Conservation (phyloP, 2,113 vertebrate species). For the Hippocampus barbouri region DNA sequence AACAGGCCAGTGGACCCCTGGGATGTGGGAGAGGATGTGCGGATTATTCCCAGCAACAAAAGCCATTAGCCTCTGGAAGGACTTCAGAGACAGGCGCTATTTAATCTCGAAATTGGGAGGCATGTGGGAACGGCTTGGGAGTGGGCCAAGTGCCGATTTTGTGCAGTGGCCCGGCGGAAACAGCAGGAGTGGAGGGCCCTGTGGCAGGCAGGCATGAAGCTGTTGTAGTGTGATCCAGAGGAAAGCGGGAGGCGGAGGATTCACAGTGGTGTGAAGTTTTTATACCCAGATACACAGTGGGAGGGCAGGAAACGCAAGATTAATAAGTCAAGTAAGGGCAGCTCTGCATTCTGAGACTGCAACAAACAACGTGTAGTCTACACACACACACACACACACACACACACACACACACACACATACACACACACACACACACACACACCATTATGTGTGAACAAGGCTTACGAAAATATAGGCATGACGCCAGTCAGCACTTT, state of each 20-base stretch:
- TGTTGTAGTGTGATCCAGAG: conserved; percentile 52
- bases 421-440: conserved; percentile 1
- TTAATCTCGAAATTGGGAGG: conserved; percentile 78
- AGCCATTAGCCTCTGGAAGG: conserved; percentile 77
- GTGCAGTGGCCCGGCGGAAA: conserved; percentile 65
- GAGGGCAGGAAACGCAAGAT: conserved; percentile 71
- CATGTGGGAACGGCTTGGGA: conserved; percentile 72
- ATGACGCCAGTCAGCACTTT: conserved; percentile 9
- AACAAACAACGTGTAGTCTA: conserved; percentile 21
- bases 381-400: conserved; percentile 4
- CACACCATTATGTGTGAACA: conserved; percentile 3
- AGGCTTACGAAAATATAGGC: conserved; percentile 14
- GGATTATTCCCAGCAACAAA: conserved; percentile 80
- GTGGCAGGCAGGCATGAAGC: conserved; percentile 46
- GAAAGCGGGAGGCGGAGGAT: conserved; percentile 48
- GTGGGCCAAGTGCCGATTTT: conserved; percentile 64
- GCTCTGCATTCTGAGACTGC: conserved; percentile 47
- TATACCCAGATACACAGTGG: conserved; percentile 50
- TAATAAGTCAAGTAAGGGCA: conserved; percentile 73
- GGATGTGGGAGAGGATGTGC: conserved; percentile 81
- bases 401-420: conserved; percentile 6
- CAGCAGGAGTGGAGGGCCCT: conserved; percentile 52
- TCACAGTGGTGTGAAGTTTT: conserved; percentile 55
- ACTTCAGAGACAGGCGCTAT: conserved; percentile 76
- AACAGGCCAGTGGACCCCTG: conserved; percentile 65